Base-by-base conservation (phyloP, 1,140 invertebrate genomes). In the Tetragnatha versicolor region DNA sequence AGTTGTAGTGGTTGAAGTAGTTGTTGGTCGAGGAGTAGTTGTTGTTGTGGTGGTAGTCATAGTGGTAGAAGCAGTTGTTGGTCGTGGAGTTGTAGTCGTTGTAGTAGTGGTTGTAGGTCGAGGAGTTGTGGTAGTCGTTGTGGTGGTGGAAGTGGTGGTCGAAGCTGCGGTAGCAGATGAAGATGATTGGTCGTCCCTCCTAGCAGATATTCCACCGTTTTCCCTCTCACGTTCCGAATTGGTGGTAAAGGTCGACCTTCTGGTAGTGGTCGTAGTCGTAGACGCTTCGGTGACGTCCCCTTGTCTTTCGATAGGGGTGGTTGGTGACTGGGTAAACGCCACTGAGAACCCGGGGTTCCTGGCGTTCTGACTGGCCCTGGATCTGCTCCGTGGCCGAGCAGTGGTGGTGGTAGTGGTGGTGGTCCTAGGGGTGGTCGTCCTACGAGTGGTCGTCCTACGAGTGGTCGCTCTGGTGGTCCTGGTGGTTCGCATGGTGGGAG, bases 301-400 rank as follows among this genome's bases (percentile, higher is more conserved):
- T 42, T 53, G 33, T 10, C 49, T 66, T 77, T 29, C 61, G 20
- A 75, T 27, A 7, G 72, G 37, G 31, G 63, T 78, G n/a, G 63
- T 68, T 17, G 76, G 33, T 0, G 47, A 27, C 25, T 78, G 63
- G 5, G 76, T 78, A 47, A 78, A 78, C 17, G 76, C 76, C 0
- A 78, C 63, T 0, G 76, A 78, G 47, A 78, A 78, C 1, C 49
- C 51, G 6, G 76, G 76, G 35, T 78, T 78, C 20, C 76, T 58
- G 7, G 63, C 76, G 60, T 17, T 78, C 14, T 58, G 10, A 0
- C 53, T 33, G 60, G 76, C 76, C 45, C 76, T 55, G 22, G 53
- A 31, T 29, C 73, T 51, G 39, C 42, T 78, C 25, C 35, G 33
- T 4, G 35, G 47, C 14, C 49, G 14, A 17, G 22, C 17, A 27